Evolutionary conservation across 2,888 invertebrate genomes (phyloP).

Genomic region (Spodoptera exigua): DNA sequence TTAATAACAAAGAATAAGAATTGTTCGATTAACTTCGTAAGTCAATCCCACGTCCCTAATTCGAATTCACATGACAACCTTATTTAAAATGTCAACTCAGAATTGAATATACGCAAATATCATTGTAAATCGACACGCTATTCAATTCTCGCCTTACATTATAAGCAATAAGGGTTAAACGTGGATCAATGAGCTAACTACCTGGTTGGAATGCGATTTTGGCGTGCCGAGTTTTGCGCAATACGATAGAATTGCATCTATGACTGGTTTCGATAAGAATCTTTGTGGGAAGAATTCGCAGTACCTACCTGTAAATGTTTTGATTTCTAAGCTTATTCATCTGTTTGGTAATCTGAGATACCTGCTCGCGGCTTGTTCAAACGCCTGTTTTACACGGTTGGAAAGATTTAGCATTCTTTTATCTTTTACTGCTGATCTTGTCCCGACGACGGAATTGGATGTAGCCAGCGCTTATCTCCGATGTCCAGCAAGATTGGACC

Average conservation of each 20-base stretch:
- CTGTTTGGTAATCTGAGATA: slow-evolving; percentile 28
- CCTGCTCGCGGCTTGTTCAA: slow-evolving; percentile 19
- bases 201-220: slow-evolving; percentile 67
- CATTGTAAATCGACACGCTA: slow-evolving; percentile 49
- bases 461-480: slow-evolving; percentile 14
- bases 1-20: no score
- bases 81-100: slow-evolving; percentile 51
- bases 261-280: slow-evolving; percentile 68
- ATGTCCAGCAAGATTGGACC: slow-evolving; percentile 8
- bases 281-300: slow-evolving; percentile 65
- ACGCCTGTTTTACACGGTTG: slow-evolving; percentile 11
- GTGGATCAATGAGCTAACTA: slow-evolving; percentile 50
- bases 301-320: slow-evolving; percentile 56
- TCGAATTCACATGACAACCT: slow-evolving; percentile 45
- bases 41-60: slow-evolving; percentile 35
- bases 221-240: slow-evolving; percentile 70
- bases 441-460: slow-evolving; percentile 12
- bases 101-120: slow-evolving; percentile 50
- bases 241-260: slow-evolving; percentile 69
- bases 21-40: slow-evolving; percentile 1
- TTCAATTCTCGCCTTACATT: slow-evolving; percentile 46
- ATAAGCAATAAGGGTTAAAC: slow-evolving; percentile 49
- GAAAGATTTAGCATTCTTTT: slow-evolving; percentile 18
- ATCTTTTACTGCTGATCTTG: slow-evolving; percentile 37
- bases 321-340: slow-evolving; percentile 38